Evolutionary conservation across 1,140 invertebrate genomes (phyloP).

Genomic region (Paracyclopina nana): DNA sequence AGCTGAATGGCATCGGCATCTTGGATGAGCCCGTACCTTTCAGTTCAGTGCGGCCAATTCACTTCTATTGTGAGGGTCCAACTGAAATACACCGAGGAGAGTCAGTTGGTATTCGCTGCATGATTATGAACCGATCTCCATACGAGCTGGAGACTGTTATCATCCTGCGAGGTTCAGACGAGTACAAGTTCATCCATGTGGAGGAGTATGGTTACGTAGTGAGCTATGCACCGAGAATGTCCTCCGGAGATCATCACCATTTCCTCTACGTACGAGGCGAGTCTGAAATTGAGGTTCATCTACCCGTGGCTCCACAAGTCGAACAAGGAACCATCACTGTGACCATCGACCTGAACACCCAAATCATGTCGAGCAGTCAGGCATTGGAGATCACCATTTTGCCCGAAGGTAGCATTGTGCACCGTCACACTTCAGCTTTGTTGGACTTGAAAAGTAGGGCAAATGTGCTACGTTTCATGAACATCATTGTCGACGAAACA

Average conservation of each 20-base stretch:
- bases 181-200: constrained; percentile 36
- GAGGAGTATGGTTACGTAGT: constrained; percentile 32
- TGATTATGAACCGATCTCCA: constrained; percentile 21
- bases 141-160: constrained; percentile 24
- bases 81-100: constrained; percentile 21
- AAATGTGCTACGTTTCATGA: constrained; percentile 32
- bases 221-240: constrained; percentile 29
- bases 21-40: constrained; percentile 18
- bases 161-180: constrained; percentile 28
- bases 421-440: constrained; percentile 36
- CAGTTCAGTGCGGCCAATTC: constrained; percentile 20
- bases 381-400: constrained; percentile 20
- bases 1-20: constrained; percentile 23
- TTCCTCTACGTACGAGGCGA: constrained; percentile 29
- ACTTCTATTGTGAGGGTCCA: constrained; percentile 21
- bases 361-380: constrained; percentile 25
- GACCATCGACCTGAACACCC: constrained; percentile 31
- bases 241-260: constrained; percentile 29
- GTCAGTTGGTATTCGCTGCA: constrained; percentile 20
- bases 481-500: constrained; percentile 36
- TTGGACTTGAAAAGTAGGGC: constrained; percentile 37
- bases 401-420: constrained; percentile 36
- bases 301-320: constrained; percentile 26
- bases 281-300: constrained; percentile 22
- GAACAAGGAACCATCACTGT: constrained; percentile 30